Evolutionary conservation across 2,888 invertebrate genomes (phyloP).

Genomic region (Desoria tigrina): DNA sequence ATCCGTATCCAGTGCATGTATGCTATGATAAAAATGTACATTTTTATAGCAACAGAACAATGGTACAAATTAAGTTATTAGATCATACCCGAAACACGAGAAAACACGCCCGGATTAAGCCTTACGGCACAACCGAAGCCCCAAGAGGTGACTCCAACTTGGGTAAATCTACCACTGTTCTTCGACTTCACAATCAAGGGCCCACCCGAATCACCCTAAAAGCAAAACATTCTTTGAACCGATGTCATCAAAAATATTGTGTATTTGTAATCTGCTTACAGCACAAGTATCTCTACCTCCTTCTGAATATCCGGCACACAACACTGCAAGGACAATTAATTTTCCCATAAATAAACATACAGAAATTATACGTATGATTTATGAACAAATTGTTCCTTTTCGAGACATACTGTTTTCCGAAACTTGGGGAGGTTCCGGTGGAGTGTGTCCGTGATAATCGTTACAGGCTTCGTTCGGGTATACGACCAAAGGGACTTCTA

Average conservation of each 20-base stretch:
- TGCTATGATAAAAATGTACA: constrained; percentile 25
- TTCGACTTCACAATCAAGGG: constrained; percentile 38
- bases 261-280: constrained; percentile 15
- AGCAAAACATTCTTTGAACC: not conserved
- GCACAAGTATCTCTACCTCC: constrained; percentile 52
- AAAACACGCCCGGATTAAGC: constrained; percentile 43
- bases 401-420: constrained; percentile 44
- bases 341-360: too few species aligned
- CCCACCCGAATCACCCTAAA: constrained; percentile 47
- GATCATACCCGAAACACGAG: constrained; percentile 39
- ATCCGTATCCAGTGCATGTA: constrained; percentile 41
- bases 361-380: not conserved
- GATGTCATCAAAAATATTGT: not conserved
- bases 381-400: not conserved
- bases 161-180: constrained; percentile 37
- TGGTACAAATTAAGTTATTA: not conserved
- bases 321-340: constrained; percentile 2
- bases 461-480: constrained; percentile 49
- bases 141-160: constrained; percentile 51
- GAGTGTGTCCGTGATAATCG: constrained; percentile 47
- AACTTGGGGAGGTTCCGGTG: constrained; percentile 50
- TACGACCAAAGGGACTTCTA: constrained; percentile 48
- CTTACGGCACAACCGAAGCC: constrained; percentile 46
- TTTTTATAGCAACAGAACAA: constrained; percentile 4
- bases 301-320: constrained; percentile 47